Evolutionary conservation across 2,113 vertebrate species (phyloP), one percentile per base, ranked within the genome.

Genomic region (Callionymus lyra): DNA sequence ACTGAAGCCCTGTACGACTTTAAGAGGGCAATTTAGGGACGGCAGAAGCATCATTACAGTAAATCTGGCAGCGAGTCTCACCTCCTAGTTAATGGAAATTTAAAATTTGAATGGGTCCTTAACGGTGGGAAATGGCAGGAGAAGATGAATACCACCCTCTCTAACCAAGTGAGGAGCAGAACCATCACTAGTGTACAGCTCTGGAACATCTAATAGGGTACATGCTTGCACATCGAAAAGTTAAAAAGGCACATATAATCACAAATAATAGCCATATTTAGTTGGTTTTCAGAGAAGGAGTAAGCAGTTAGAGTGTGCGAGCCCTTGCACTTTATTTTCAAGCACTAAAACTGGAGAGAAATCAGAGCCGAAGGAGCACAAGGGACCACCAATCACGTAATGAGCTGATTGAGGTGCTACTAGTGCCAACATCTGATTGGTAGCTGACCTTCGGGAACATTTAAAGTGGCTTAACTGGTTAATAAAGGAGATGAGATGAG

Each of bases 321-420:
- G 4, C 21, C 8, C 21, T 27, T 4, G 21, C 21, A 27, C 21
- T 8, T 27, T 27, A 5, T 8, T n/a, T n/a, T n/a, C n/a, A n/a
- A n/a, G n/a, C 21, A 27, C 8, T 21, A 35, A 37, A 16, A 42
- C 4, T 33, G 34, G 13, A 51, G 32, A 39, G 48, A 60, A 51
- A 63, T 34, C 46, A 67, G 36, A 50, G 41, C 50, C 36, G 31
- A 65, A 27, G 38, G 48, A 44, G 46, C 33, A 10, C 34, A 21
- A 31, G 56, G 51, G 47, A 73, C 38, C 54, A 45, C 63, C 63
- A 76, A 72, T 80, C 59, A 65, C 61, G 62, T 60, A 74, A 69
- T 65, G 59, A 70, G 43, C 41, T 63, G 61, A 69, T 40, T 64
- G 47, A 57, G 50, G 37, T 64, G 63, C 47, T 61, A 62, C 65